These are phyloP conservation scores for Harpalus rufipes DNA, from an alignment of 2,888 invertebrate species.

Conservation along the genomic window DNA sequence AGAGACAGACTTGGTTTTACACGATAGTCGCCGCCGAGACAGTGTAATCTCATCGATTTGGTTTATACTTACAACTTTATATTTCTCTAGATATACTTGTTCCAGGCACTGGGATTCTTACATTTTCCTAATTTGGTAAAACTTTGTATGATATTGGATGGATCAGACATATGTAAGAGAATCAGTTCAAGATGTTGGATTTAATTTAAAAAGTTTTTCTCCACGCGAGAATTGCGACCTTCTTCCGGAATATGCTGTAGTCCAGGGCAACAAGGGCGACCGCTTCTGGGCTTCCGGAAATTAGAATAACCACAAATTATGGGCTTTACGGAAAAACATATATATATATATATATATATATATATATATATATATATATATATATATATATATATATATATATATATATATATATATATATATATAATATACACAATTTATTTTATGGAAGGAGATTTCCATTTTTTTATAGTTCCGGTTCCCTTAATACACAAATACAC, in stretches of 20 bases:
- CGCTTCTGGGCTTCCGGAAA: no score
- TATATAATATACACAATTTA: no score
- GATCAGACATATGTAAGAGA: constrained; percentile 1
- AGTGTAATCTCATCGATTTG: constrained; percentile 40
- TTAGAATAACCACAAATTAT: no score
- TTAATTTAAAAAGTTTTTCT: constrained; percentile 46
- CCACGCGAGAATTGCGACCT: neutral
- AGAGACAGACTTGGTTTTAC: constrained; percentile 4
- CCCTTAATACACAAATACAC: no score
- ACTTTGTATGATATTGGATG: constrained; percentile 31
- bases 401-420: no score
- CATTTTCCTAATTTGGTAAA: constrained; percentile 31
- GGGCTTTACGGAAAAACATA: no score
- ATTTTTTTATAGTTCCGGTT: no score
- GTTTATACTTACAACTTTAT: constrained; percentile 1
- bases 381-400: no score
- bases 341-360: no score
- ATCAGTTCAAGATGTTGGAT: neutral
- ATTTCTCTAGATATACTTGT: constrained; percentile 15
- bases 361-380: no score
- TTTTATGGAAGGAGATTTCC: no score
- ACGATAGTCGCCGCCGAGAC: neutral
- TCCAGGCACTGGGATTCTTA: constrained; percentile 7
- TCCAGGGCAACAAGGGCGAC: neutral
- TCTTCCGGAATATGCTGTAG: neutral